Evolutionary conservation across 2,888 invertebrate genomes (phyloP).

Genomic region (Hydroisotoma schaefferi): DNA sequence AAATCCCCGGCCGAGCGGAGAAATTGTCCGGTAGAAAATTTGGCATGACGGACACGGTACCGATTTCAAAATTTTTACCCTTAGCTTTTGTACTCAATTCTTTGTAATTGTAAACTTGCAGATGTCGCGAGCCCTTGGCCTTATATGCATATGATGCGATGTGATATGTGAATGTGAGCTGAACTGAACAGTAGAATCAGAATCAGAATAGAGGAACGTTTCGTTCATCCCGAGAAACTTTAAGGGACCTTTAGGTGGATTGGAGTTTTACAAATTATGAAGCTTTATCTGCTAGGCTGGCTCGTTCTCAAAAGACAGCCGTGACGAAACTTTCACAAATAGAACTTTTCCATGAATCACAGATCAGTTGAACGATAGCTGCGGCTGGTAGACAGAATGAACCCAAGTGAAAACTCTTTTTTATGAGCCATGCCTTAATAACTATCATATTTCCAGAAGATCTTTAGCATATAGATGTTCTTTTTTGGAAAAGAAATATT

Average conservation of each 20-base stretch:
- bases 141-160: no score
- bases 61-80: slow-evolving; percentile 35
- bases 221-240: slow-evolving; percentile 4
- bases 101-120: slow-evolving; percentile 31
- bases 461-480: background rate
- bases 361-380: slow-evolving; percentile 31
- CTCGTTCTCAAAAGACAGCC: slow-evolving; percentile 40
- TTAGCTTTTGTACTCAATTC: slow-evolving; percentile 8
- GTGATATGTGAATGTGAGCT: slow-evolving; percentile 12
- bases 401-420: slow-evolving; percentile 9
- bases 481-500: background rate
- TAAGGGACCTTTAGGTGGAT: background rate
- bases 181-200: background rate
- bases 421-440: background rate
- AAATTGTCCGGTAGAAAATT: slow-evolving; percentile 45
- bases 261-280: no score
- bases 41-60: slow-evolving; percentile 47
- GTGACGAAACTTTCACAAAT: slow-evolving; percentile 44
- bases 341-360: slow-evolving; percentile 39
- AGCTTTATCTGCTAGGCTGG: background rate
- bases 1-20: slow-evolving; percentile 7
- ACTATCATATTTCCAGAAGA: no score
- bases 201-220: background rate
- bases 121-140: slow-evolving; percentile 45
- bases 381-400: background rate